These are phyloP conservation scores for Fratercula arctica DNA, from an alignment of 2,797 vertebrate species.

Conservation along the genomic window DNA sequence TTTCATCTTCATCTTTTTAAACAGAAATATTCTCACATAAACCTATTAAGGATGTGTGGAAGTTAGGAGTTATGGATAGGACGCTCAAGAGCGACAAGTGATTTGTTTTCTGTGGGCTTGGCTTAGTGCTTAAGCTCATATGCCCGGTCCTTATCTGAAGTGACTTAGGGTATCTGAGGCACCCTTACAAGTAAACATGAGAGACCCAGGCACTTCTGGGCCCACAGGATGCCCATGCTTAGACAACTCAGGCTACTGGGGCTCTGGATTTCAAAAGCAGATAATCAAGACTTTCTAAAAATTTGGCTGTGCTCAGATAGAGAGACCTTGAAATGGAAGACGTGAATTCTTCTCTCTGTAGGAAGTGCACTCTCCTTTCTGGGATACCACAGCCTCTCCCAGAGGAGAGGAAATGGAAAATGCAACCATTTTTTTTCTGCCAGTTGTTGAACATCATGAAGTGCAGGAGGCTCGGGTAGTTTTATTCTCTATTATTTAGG, in stretches of 20 bases:
- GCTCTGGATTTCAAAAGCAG: background rate
- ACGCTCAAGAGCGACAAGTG: background rate
- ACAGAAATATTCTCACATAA: background rate
- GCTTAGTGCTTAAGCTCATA: background rate
- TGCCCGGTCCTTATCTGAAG: background rate
- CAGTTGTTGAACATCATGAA: background rate
- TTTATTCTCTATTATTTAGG: background rate
- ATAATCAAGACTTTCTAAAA: background rate
- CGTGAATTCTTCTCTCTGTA: background rate
- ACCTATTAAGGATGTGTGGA: background rate
- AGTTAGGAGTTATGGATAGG: background rate
- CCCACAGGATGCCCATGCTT: background rate
- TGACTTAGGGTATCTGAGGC: background rate
- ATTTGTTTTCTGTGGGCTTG: background rate
- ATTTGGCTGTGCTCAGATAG: background rate
- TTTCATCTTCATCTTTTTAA: background rate
- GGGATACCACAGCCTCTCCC: background rate
- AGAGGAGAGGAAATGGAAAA: background rate
- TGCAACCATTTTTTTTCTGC: background rate
- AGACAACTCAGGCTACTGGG: background rate
- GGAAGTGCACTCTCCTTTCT: background rate
- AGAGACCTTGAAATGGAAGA: background rate
- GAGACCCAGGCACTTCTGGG: background rate
- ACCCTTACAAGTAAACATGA: background rate
- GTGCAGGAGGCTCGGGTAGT: background rate